These are phyloP conservation scores for Rhegmatorhina hoffmannsi DNA, from an alignment of 2,113 vertebrate genomes.

Conservation along the genomic window DNA sequence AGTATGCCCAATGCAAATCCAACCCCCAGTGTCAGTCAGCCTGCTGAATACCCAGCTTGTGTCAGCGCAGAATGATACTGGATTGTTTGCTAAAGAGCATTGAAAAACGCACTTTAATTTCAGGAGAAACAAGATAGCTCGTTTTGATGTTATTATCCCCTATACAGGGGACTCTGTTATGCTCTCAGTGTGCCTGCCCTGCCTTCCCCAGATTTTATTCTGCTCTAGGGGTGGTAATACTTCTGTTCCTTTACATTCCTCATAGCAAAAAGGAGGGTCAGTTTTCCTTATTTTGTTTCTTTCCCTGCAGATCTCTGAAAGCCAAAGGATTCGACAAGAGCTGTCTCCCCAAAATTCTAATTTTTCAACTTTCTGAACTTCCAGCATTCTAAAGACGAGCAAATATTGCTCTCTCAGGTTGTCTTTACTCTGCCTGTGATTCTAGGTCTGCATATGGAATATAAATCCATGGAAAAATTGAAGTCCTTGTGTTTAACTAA, in stretches of 20 bases:
- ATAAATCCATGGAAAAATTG: neutral
- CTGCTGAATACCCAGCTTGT: neutral
- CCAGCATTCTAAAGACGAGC: neutral
- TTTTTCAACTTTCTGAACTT: neutral
- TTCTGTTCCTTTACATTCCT: neutral
- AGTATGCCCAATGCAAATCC: constrained; percentile 17
- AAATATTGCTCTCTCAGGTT: neutral
- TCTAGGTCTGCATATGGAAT: neutral
- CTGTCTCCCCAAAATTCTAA: neutral
- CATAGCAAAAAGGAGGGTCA: neutral
- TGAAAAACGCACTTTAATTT: neutral
- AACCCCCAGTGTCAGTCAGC: neutral
- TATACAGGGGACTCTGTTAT: neutral
- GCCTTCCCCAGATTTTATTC: neutral
- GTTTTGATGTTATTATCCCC: accelerated
- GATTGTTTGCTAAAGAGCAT: neutral
- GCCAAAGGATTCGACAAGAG: neutral
- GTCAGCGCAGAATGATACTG: neutral
- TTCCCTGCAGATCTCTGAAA: neutral
- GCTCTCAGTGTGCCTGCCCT: neutral
- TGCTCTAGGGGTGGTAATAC: neutral
- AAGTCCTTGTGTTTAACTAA: neutral
- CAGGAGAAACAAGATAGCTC: neutral
- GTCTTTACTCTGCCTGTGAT: neutral
- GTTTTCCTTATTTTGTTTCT: neutral